phyloP scores from a whole-genome alignment of 2,888 invertebrate species.

The Pachliopta kotzebuea region DNA sequence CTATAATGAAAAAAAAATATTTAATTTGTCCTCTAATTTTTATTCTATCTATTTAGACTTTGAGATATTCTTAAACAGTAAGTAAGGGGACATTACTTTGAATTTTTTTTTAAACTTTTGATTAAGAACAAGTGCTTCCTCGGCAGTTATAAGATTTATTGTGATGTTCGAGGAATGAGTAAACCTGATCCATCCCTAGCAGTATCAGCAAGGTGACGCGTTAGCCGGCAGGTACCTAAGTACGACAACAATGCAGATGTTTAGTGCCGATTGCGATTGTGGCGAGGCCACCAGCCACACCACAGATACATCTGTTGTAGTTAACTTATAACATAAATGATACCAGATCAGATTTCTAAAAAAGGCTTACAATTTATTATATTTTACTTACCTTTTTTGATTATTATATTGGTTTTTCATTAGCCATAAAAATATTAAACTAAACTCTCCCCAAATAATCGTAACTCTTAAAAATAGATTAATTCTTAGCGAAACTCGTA shows the following conservation, averaged over 20 bases:
- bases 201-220: slow-evolving; percentile 42
- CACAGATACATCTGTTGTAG: slow-evolving; percentile 21
- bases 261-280: slow-evolving; percentile 35
- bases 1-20: too few relatives aligned
- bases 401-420: too few relatives aligned
- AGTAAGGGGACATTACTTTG: too few relatives aligned
- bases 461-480: too few relatives aligned
- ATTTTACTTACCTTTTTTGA: too few relatives aligned
- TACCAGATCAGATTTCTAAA: background rate
- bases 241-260: slow-evolving; percentile 42
- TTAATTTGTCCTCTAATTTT: background rate
- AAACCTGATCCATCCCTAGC: slow-evolving; percentile 38
- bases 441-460: too few relatives aligned
- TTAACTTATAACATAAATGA: slow-evolving; percentile 7
- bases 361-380: background rate
- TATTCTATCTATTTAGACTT: background rate
- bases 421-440: too few relatives aligned
- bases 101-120: too few relatives aligned
- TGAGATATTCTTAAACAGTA: too few relatives aligned
- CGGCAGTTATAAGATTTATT: background rate
- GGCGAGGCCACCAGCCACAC: slow-evolving; percentile 28
- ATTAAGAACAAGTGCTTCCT: too few relatives aligned
- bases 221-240: slow-evolving; percentile 31
- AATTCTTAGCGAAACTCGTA: too few relatives aligned
- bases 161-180: background rate